A percentile compares a stretch with the other conserved stretches of the same genome.
Conservation (phyloP, 2,888 invertebrate species). For the Opisthograptis luteolata region DNA sequence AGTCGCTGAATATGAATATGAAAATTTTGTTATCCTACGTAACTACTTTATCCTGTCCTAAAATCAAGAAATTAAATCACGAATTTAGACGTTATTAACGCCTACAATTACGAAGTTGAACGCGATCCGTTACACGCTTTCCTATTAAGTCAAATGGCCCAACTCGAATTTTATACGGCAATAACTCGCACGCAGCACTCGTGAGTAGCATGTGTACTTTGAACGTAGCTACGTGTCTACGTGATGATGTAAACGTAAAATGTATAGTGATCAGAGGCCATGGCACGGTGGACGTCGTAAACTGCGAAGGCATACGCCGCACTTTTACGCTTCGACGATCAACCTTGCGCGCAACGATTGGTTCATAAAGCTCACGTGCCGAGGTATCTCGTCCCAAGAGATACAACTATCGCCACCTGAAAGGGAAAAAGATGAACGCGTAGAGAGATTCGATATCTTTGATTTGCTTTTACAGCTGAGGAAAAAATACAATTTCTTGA, state of each 20-base stretch:
- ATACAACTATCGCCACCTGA: slow-evolving; percentile 16
- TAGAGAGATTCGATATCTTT: slow-evolving; percentile 26
- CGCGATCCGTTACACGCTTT: slow-evolving; percentile 49
- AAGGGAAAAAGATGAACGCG: slow-evolving; percentile 20
- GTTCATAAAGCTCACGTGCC: slow-evolving; percentile 32
- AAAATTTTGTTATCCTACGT: too few relatives aligned
- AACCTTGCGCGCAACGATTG: slow-evolving; percentile 39
- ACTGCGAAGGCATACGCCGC: slow-evolving; percentile 51
- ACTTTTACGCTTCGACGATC: slow-evolving; percentile 60
- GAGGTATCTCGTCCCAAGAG: slow-evolving; percentile 26
- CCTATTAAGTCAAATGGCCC: slow-evolving; percentile 65
- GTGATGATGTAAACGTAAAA: slow-evolving; percentile 42
- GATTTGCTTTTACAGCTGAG: slow-evolving; percentile 18
- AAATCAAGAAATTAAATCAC: slow-evolving; percentile 25
- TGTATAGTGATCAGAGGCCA: slow-evolving; percentile 61
- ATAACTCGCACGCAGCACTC: slow-evolving; percentile 59
- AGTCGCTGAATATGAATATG: too few relatives aligned
- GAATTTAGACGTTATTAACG: slow-evolving; percentile 42
- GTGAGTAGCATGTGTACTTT: slow-evolving; percentile 38
- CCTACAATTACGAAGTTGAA: slow-evolving; percentile 51
- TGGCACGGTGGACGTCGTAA: slow-evolving; percentile 62
- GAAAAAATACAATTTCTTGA: background rate
- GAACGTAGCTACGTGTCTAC: slow-evolving; percentile 30
- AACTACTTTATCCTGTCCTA: too few relatives aligned
- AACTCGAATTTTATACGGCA: slow-evolving; percentile 65